Conservation (phyloP, 2,888 invertebrate species). For the Archips xylosteana region DNA sequence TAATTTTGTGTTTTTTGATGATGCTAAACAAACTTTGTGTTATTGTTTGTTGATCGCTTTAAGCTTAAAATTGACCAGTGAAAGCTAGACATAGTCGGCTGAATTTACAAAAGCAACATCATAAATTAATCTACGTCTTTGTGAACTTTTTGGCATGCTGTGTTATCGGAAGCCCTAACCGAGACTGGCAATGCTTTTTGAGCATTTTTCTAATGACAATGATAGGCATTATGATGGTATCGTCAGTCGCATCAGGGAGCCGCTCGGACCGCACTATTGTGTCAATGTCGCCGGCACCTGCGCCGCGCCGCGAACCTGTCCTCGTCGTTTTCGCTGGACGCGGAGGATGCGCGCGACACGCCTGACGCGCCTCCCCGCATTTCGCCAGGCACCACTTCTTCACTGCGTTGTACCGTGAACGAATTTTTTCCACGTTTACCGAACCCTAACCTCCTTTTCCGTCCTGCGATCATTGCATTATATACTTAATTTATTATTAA, state of each 20-base stretch:
- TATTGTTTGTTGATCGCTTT: constrained; percentile 6
- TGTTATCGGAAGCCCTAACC: constrained; percentile 40
- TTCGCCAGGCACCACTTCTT: constrained; percentile 97
- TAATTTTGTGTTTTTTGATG: neutral
- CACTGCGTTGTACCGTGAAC: constrained; percentile 99
- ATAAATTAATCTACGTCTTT: constrained; percentile 63
- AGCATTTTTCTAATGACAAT: neutral
- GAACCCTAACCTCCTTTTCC: constrained; percentile 97
- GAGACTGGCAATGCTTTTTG: constrained; percentile 2
- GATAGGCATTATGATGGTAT: constrained; percentile 10
- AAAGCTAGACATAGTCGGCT: constrained; percentile 63
- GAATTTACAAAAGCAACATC: constrained; percentile 71
- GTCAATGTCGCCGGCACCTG: constrained; percentile 70
- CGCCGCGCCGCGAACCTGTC: constrained; percentile 88
- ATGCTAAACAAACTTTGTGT: neutral
- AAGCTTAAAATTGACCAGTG: constrained; percentile 53
- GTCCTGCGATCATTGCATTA: constrained; percentile 87
- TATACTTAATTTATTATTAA: constrained; percentile 49
- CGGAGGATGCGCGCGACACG: constrained; percentile 93
- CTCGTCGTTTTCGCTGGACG: constrained; percentile 97
- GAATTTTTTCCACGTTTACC: constrained; percentile 98
- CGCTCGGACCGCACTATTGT: constrained; percentile 77
- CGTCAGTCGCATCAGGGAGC: constrained; percentile 45
- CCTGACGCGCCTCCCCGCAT: constrained; percentile 86
- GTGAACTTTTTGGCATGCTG: constrained; percentile 56